Evolutionary conservation across 1,140 invertebrate species (phyloP), one percentile per base, ranked within the genome.

Genomic region (Eurosta solidaginis): DNA sequence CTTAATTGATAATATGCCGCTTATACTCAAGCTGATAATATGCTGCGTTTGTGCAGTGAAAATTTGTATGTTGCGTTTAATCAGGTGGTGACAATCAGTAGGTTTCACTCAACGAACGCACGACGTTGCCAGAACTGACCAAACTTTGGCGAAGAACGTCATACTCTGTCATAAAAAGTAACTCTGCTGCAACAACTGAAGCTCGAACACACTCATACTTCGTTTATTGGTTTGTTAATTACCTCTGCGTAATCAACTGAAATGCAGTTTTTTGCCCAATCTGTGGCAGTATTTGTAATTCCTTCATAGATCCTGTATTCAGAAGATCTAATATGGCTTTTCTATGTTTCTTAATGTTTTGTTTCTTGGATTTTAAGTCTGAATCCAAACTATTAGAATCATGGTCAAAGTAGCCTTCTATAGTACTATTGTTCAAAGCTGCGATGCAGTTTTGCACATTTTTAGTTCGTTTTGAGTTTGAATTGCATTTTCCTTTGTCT

Each of bases 181-280:
- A n/a, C n/a, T n/a, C n/a, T n/a, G n/a, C n/a, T n/a, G n/a, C n/a
- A n/a, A n/a, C n/a, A n/a, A n/a, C n/a, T n/a, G n/a, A n/a, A n/a
- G n/a, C n/a, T n/a, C 12, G 1, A 14, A 27, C 22, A 54, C 22
- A 22, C 14, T 12, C 1, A 54, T 27, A 25, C 22, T 54, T 54
- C 22, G 14, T 12, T 20, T 12, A 22, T 25, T 5, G 36, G 29
- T 27, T 12, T 9, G 12, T 4, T 40, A 63, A 25, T 45, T 79
- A 80, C 80, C 78, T 79, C 14, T 83, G 79, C 49, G 80, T 79
- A 6, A 77, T 17, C 47, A 83, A 77, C 63, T 80, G 68, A 33
- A 78, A 78, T 7, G 82, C 81, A 17, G 78, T 85, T 74, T 83
- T 84, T 14, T 77, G 77, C 0, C 83, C 83, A 49, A 84, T 77